Percentiles rank a stretch among this genome's conserved stretches.
These are phyloP conservation scores for Drosophila takahashii DNA, from an alignment of 1,140 invertebrate genomes.

Conservation along the genomic window DNA sequence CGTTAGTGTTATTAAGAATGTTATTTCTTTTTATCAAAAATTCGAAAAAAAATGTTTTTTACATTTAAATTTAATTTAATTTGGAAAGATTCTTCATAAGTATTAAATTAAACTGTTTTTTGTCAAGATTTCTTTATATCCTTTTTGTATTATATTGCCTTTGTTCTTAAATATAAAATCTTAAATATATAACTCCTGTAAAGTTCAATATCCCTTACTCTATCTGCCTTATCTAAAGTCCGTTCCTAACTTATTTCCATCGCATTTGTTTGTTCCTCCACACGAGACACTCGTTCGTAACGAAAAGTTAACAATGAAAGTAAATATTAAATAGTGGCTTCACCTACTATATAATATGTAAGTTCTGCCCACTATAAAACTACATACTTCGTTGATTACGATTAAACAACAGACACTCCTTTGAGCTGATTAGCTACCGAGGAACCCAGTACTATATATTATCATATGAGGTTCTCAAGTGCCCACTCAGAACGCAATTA, in stretches of 20 bases:
- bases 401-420: constrained; percentile 29
- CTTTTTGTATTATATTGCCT: background rate
- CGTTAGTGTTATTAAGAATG: no score
- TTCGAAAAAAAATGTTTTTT: background rate
- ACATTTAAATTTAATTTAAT: background rate
- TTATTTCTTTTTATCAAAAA: no score
- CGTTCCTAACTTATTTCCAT: background rate
- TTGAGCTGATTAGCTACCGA: constrained; percentile 22
- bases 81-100: background rate
- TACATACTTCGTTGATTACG: constrained; percentile 13
- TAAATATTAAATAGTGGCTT: constrained; percentile 26
- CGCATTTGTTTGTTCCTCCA: constrained; percentile 4
- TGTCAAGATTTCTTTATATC: background rate
- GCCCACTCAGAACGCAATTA: constrained; percentile 47
- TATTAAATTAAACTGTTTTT: background rate
- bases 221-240: constrained; percentile 4
- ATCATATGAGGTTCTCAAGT: constrained; percentile 23
- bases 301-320: constrained; percentile 19
- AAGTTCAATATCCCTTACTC: constrained; percentile 5
- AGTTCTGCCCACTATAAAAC: constrained; percentile 11
- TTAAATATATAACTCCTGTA: background rate
- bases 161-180: background rate
- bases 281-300: background rate
- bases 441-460: background rate
- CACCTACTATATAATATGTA: background rate